These are phyloP conservation scores for Drosophila nannoptera DNA, from an alignment of 1,140 invertebrate genomes.

Conservation along the genomic window DNA sequence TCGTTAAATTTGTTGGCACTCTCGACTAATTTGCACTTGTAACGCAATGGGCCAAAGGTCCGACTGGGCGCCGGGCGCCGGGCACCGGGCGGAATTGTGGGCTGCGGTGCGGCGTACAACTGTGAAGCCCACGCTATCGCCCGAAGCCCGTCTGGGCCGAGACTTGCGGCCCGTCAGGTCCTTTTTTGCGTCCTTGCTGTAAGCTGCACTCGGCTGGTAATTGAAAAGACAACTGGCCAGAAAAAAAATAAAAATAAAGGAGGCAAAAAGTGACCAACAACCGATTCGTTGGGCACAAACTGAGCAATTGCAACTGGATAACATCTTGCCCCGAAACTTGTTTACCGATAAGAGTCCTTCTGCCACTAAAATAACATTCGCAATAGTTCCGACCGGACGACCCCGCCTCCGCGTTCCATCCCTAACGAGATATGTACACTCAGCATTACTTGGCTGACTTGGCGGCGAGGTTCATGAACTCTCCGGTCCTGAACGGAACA, in stretches of 20 bases:
- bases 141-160: too few species aligned
- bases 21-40: slow-evolving; percentile 74
- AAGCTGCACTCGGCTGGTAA: slow-evolving; percentile 30
- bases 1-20: slow-evolving; percentile 77
- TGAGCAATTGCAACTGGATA: slow-evolving; percentile 1
- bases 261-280: slow-evolving; percentile 13
- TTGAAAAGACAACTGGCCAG: slow-evolving; percentile 46
- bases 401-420: too few species aligned
- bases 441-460: too few species aligned
- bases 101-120: too few species aligned
- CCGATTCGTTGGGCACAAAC: slow-evolving; percentile 17
- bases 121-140: too few species aligned
- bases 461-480: too few species aligned
- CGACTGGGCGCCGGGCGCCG: not conserved
- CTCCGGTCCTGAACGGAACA: too few species aligned
- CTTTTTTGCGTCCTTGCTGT: slow-evolving; percentile 6
- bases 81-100: too few species aligned
- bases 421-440: too few species aligned
- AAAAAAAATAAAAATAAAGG: not conserved
- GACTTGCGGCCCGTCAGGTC: not conserved
- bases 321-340: slow-evolving; percentile 4
- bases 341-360: slow-evolving; percentile 1
- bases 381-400: not conserved
- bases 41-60: slow-evolving; percentile 52
- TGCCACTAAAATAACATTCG: not conserved